Conservation (phyloP, 2,113 vertebrate species). For the Chitala chitala region DNA sequence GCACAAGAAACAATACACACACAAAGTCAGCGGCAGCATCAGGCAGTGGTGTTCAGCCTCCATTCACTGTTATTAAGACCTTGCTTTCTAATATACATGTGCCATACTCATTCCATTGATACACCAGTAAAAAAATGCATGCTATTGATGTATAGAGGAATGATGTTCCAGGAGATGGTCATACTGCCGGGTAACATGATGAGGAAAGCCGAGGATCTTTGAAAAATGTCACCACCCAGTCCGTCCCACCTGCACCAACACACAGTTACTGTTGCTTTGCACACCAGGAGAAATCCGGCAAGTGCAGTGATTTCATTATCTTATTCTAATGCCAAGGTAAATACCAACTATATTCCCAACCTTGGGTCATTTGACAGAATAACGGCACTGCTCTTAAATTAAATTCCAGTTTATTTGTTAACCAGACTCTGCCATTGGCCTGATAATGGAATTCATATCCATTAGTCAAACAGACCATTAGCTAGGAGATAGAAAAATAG, state of each 20-base stretch:
- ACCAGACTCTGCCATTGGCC: conserved; percentile 9
- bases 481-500: conserved; percentile 35
- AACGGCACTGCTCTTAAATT: conserved; percentile 23
- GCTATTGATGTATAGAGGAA: too few relatives aligned
- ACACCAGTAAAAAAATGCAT: too few relatives aligned
- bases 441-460: conserved; percentile 39
- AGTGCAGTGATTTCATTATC: background rate
- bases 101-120: too few relatives aligned
- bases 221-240: too few relatives aligned
- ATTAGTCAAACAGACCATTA: conserved; percentile 50
- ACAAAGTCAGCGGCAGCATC: too few relatives aligned
- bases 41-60: too few relatives aligned
- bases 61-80: too few relatives aligned
- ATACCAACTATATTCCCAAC: conserved; percentile 3
- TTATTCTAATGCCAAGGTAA: background rate
- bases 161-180: too few relatives aligned
- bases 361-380: conserved; percentile 22
- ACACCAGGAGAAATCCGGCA: background rate
- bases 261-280: background rate
- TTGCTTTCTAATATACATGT: too few relatives aligned
- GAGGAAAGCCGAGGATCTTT: too few relatives aligned
- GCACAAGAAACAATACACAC: too few relatives aligned
- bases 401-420: conserved; percentile 31
- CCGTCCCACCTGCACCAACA: background rate
- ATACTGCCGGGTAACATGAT: too few relatives aligned